Percentiles rank a stretch among this genome's conserved stretches.
phyloP scores from a whole-genome alignment of 2,113 vertebrate species.

The Cariama cristata region DNA sequence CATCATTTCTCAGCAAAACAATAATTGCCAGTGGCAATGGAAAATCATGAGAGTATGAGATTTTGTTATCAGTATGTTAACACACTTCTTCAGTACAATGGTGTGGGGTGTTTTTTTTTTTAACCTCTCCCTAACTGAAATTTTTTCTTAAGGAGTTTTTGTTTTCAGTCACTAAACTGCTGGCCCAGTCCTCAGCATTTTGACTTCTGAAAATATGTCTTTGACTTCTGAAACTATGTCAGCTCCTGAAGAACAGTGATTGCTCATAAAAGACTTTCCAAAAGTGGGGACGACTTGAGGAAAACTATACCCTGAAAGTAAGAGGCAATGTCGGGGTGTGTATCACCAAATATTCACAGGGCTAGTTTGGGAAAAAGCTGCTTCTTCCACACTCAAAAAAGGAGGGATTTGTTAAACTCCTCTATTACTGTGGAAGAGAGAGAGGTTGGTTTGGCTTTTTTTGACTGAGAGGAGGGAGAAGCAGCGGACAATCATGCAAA shows the following conservation, averaged over 20 bases:
- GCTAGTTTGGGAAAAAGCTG: not conserved
- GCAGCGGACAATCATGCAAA: not conserved
- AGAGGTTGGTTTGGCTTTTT: not conserved
- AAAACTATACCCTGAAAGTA: not conserved
- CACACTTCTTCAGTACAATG: not conserved
- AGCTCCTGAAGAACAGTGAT: not conserved
- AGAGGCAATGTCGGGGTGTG: accelerated
- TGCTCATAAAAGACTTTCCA: not conserved
- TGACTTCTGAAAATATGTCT: not conserved
- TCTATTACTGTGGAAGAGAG: not conserved
- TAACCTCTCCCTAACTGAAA: not conserved
- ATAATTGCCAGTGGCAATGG: not conserved
- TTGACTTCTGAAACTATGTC: not conserved
- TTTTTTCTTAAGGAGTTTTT: not conserved
- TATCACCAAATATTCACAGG: not conserved
- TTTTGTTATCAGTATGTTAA: not conserved
- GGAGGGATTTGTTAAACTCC: not conserved
- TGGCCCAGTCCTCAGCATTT: not conserved
- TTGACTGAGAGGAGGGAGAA: not conserved
- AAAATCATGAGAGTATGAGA: not conserved
- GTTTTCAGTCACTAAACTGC: not conserved
- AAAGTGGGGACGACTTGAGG: not conserved
- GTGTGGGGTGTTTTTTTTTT: not conserved
- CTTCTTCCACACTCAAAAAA: accelerated
- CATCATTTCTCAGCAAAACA: not conserved